Conservation (phyloP, 2,797 vertebrate species). For the Neoniphon sammara region DNA sequence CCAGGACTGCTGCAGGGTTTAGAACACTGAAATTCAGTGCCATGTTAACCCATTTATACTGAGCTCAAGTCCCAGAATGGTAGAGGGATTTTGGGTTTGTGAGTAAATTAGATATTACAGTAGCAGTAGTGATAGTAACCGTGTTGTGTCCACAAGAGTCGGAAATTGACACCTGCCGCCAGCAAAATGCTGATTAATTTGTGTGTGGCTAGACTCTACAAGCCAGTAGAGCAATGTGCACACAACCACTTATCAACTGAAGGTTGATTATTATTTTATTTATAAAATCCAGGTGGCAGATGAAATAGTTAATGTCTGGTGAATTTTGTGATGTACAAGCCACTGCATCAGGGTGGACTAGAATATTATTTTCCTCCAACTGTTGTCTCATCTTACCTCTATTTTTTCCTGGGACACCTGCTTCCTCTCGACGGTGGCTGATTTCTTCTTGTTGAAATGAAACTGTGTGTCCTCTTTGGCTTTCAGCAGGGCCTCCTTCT, state of each 20-base stretch:
- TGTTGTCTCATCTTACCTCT: slow-evolving; percentile 82
- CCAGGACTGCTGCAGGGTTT: too few species aligned
- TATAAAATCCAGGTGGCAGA: not conserved
- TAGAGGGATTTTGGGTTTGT: too few species aligned
- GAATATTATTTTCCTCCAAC: not conserved
- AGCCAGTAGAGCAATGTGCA: too few species aligned
- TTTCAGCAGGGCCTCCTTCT: slow-evolving; percentile 85
- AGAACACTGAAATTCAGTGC: too few species aligned
- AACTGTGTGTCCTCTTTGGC: slow-evolving; percentile 92
- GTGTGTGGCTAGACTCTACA: too few species aligned
- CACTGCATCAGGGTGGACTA: not conserved
- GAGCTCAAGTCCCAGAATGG: too few species aligned
- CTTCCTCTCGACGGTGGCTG: slow-evolving; percentile 86
- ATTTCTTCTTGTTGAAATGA: slow-evolving; percentile 91
- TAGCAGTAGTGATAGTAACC: too few species aligned
- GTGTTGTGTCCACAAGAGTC: too few species aligned
- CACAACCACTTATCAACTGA: not conserved
- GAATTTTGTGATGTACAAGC: not conserved
- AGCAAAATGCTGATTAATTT: too few species aligned
- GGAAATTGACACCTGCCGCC: too few species aligned
- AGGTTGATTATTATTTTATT: not conserved
- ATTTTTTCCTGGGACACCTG: slow-evolving; percentile 88
- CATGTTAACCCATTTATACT: too few species aligned
- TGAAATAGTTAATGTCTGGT: not conserved
- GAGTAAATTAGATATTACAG: too few species aligned